phyloP scores from a whole-genome alignment of 2,113 vertebrate genomes.

The Oplegnathus fasciatus region DNA sequence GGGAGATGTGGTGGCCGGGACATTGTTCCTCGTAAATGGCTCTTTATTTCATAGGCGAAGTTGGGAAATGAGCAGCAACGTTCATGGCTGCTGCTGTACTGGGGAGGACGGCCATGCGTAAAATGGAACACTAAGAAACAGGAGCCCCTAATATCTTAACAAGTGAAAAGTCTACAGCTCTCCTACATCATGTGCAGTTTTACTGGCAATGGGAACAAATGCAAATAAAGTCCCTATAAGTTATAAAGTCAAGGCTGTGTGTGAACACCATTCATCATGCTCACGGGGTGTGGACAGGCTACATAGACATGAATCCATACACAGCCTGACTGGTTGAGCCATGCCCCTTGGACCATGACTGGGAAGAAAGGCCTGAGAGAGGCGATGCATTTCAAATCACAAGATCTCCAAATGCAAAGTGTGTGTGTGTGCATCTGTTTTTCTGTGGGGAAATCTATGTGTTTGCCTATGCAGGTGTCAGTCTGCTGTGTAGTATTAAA shows the following conservation, averaged over 20 bases:
- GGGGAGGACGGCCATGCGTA: constrained; percentile 65
- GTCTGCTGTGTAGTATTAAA: constrained; percentile 60
- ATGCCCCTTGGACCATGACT: constrained; percentile 48
- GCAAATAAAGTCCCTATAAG: constrained; percentile 70
- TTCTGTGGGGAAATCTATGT: constrained; percentile 44
- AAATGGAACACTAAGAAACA: constrained; percentile 74
- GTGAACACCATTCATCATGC: constrained; percentile 76
- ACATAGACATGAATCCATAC: constrained; percentile 63
- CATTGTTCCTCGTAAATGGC: constrained; percentile 80
- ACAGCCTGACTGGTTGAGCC: constrained; percentile 48
- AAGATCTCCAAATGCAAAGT: constrained; percentile 45
- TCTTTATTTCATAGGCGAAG: constrained; percentile 77
- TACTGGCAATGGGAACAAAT: constrained; percentile 68
- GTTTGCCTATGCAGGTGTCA: constrained; percentile 65
- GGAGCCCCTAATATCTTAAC: constrained; percentile 63
- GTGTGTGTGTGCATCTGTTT: constrained; percentile 17
- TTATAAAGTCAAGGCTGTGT: constrained; percentile 68
- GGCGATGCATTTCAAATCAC: constrained; percentile 43
- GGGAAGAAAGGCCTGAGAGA: constrained; percentile 18
- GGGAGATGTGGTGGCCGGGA: constrained; percentile 62
- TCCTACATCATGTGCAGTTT: constrained; percentile 65
- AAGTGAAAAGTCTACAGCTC: constrained; percentile 39
- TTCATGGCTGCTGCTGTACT: constrained; percentile 21
- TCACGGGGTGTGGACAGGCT: constrained; percentile 50
- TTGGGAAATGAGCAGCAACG: constrained; percentile 67